A percentile compares a stretch with the other conserved stretches of the same genome.
Evolutionary conservation across 2,113 vertebrate species (phyloP).

Genomic region (Crotalus helleri): DNA sequence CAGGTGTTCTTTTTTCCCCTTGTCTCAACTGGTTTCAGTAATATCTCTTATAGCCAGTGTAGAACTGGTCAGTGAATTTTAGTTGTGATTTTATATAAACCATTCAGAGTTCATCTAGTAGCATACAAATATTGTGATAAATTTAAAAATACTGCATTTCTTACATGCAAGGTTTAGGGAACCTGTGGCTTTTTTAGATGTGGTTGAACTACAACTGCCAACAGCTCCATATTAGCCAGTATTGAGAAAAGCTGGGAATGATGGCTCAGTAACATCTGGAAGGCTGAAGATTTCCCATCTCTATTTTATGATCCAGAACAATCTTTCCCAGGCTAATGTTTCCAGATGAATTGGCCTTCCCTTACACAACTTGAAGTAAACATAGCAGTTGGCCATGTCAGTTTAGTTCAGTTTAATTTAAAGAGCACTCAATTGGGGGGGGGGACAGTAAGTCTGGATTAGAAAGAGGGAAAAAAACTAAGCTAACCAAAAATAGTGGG

Average conservation of each 20-base stretch:
- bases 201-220: not conserved
- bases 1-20: rapidly evolving
- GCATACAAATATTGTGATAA: not conserved
- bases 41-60: not conserved
- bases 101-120: not conserved
- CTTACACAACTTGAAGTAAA: not conserved
- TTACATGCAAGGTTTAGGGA: not conserved
- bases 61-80: not conserved
- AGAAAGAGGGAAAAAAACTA: not conserved
- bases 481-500: not conserved
- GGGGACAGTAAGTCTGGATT: not conserved
- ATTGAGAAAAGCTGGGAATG: not conserved
- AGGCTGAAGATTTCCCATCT: not conserved
- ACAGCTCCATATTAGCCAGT: not conserved
- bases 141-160: not conserved
- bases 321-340: not conserved
- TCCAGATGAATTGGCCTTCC: not conserved
- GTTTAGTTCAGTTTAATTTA: not conserved
- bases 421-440: not conserved
- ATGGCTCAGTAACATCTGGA: not conserved
- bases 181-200: not conserved
- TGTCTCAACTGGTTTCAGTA: not conserved
- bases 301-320: not conserved
- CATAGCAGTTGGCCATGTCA: not conserved
- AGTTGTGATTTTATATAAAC: not conserved